Evolutionary conservation across 2,113 vertebrate species (phyloP), one percentile per base, ranked within the genome.

Genomic region (Leuciscus idus): DNA sequence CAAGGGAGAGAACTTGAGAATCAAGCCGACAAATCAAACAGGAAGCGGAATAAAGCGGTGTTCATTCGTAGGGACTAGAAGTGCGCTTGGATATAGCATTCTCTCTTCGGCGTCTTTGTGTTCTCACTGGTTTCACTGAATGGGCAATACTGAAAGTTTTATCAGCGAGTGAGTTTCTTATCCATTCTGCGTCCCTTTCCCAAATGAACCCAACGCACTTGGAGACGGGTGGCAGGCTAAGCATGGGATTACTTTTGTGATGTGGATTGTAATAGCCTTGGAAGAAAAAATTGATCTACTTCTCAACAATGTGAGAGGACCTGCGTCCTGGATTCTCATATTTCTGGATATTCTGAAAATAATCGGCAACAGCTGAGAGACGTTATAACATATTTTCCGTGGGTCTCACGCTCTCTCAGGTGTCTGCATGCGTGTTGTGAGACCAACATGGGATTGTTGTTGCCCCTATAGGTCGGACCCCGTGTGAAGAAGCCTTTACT

Each of bases 271-370:
- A 87, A 91, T 61, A 87, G n/a, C 83, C 19, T 78, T 83, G 88
- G 92, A 93, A 86, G 90, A 91, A 90, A 90, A 87, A 86, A 88
- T 88, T 89, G 87, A 86, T 90, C 89, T 89, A 86, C 88, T 89
- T 86, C 90, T 91, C 91, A 94, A 94, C 91, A 92, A 95, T 94
- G 94, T 94, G 93, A 94, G 85, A 89, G 89, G 92, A 87, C 89
- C 81, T 84, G 91, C 92, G 70, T 94, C 93, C 88, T 93, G 94
- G 95, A 92, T 95, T 89, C 87, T 95, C 90, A 89, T 92, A 80
- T 95, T 94, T 94, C 88, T 94, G 95, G 92, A 94, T 94, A 93
- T 94, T 78, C 89, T 95, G 86, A 94, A 93, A 92, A 93, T 90
- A 62, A 91, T 93, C 90, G 94, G 93, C 90, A 94, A 95, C 92